Conservation (phyloP, 2,113 vertebrate species). For the Leuciscus idus region DNA sequence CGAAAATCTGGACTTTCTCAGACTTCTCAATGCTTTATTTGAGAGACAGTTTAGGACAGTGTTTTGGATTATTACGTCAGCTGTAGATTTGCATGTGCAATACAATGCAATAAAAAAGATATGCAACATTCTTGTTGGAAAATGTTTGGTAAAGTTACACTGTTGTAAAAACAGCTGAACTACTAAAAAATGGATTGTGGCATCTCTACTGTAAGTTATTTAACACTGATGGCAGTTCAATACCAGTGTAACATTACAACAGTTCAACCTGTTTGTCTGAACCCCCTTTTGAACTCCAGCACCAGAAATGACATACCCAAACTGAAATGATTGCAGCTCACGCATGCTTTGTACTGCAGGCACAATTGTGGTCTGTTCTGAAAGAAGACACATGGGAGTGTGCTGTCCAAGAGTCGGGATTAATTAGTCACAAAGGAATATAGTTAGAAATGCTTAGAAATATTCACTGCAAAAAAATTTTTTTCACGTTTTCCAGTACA, state of each 20-base stretch:
- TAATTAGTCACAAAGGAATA: slow-evolving; percentile 10
- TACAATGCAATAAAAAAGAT: too few relatives aligned
- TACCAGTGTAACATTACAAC: neutral
- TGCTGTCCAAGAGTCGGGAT: neutral
- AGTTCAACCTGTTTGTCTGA: slow-evolving; percentile 7
- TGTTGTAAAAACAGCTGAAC: too few relatives aligned
- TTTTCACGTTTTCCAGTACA: too few relatives aligned
- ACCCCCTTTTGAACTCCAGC: neutral
- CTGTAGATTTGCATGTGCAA: too few relatives aligned
- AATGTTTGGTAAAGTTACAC: neutral
- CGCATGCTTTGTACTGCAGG: neutral
- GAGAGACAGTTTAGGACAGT: too few relatives aligned
- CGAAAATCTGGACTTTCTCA: too few relatives aligned
- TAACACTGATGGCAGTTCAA: neutral
- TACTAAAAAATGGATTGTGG: neutral
- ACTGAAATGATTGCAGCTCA: slow-evolving; percentile 3
- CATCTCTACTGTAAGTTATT: neutral
- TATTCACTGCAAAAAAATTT: too few relatives aligned
- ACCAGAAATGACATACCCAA: neutral
- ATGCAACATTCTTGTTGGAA: neutral
- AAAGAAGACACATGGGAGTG: neutral
- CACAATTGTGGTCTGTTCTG: neutral
- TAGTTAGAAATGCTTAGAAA: neutral
- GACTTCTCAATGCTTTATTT: too few relatives aligned
- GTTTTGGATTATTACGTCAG: too few relatives aligned